Conservation (phyloP, 2,113 vertebrate species). For the Pituophis catenifer region DNA sequence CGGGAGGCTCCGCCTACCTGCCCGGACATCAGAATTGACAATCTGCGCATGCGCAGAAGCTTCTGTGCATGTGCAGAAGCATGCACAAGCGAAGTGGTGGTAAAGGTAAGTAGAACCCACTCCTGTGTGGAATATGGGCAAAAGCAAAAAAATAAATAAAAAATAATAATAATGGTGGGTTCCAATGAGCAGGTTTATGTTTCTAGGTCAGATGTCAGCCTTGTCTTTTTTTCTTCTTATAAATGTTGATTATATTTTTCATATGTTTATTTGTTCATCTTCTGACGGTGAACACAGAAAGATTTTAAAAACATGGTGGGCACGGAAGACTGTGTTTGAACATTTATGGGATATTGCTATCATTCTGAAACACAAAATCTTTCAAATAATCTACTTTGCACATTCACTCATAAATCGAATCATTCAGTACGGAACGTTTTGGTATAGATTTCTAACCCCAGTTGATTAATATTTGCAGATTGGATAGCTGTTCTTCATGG, state of each 20-base stretch:
- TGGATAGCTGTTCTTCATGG: not conserved
- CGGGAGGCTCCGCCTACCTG: no score
- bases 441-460: not conserved
- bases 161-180: not conserved
- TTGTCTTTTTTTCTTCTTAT: not conserved
- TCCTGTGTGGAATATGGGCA: not conserved
- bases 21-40: no score
- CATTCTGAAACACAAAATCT: not conserved
- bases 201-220: not conserved
- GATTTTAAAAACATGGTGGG: not conserved
- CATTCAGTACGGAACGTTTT: not conserved
- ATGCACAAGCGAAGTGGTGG: no score
- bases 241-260: not conserved
- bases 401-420: not conserved
- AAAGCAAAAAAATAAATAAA: not conserved
- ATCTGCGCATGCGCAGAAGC: no score
- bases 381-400: not conserved
- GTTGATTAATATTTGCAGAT: not conserved
- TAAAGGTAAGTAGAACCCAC: no score
- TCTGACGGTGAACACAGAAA: not conserved
- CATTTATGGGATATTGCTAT: not conserved
- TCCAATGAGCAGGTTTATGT: not conserved
- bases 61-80: no score
- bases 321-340: not conserved
- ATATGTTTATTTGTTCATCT: not conserved